phyloP scores from a whole-genome alignment of 35 echinoderm and acorn worm species.

The Heliocidaris tuberculata region DNA sequence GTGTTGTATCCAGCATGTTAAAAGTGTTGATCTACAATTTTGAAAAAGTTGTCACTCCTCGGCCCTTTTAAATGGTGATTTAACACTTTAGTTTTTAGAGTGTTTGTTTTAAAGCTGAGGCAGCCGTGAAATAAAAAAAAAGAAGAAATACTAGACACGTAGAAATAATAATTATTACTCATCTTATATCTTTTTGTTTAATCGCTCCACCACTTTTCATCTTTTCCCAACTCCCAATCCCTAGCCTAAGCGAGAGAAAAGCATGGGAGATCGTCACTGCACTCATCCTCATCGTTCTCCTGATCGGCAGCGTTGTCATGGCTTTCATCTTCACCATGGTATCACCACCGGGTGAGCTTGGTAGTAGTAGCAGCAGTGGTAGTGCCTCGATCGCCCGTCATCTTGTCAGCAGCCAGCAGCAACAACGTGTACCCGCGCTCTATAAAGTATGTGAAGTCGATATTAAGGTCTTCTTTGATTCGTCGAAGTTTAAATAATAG shows the following conservation, averaged over 20 bases:
- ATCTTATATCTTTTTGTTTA: background rate
- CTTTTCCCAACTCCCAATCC: background rate
- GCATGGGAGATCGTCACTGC: slow-evolving; percentile 37
- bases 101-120: too few species aligned
- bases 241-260: slow-evolving; percentile 32
- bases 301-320: background rate
- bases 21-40: too few species aligned
- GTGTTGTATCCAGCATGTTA: too few species aligned
- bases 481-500: too few species aligned
- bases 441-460: background rate
- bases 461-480: too few species aligned
- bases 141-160: too few species aligned
- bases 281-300: background rate
- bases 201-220: background rate
- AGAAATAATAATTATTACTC: too few species aligned
- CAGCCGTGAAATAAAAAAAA: too few species aligned
- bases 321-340: slow-evolving; percentile 28
- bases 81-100: too few species aligned
- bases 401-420: background rate
- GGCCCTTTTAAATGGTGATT: too few species aligned
- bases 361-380: background rate
- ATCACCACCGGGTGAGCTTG: background rate
- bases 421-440: background rate
- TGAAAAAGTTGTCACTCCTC: too few species aligned
- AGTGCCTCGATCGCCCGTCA: background rate